phyloP scores from a whole-genome alignment of 2,797 vertebrate species.

The Pogoniulus pusillus region DNA sequence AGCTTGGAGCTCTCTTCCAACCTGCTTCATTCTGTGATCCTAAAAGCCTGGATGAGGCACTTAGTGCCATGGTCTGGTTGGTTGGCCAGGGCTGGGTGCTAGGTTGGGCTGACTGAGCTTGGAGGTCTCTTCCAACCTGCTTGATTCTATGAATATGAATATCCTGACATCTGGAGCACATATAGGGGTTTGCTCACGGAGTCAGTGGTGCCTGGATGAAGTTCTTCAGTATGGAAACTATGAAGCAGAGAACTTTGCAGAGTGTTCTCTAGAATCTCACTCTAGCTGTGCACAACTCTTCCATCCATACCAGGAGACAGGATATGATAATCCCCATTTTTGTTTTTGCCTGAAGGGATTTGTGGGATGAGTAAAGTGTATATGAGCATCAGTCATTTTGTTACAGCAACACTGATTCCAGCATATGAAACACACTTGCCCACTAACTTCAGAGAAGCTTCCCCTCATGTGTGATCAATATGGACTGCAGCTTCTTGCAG shows the following conservation, averaged over 20 bases:
- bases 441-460: conserved; percentile 38
- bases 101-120: too few species aligned
- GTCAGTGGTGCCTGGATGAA: not conserved
- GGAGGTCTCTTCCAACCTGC: too few species aligned
- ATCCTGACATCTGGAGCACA: not conserved
- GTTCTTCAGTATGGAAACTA: not conserved
- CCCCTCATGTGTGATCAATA: conserved; percentile 18
- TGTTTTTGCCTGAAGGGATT: conserved; percentile 27
- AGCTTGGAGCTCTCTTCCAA: too few species aligned
- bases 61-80: too few species aligned
- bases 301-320: not conserved
- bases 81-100: too few species aligned
- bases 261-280: not conserved
- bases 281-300: not conserved
- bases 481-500: conserved; percentile 12
- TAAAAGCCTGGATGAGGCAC: too few species aligned
- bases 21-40: too few species aligned
- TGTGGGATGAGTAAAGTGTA: not conserved
- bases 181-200: not conserved
- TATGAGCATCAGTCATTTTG: conserved; percentile 1
- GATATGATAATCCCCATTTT: not conserved
- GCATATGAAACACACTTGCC: conserved; percentile 19
- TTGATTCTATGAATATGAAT: too few species aligned
- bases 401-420: not conserved
- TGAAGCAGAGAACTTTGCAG: not conserved